phyloP scores from a whole-genome alignment of 2,797 vertebrate genomes.

The Lacerta viridis region DNA sequence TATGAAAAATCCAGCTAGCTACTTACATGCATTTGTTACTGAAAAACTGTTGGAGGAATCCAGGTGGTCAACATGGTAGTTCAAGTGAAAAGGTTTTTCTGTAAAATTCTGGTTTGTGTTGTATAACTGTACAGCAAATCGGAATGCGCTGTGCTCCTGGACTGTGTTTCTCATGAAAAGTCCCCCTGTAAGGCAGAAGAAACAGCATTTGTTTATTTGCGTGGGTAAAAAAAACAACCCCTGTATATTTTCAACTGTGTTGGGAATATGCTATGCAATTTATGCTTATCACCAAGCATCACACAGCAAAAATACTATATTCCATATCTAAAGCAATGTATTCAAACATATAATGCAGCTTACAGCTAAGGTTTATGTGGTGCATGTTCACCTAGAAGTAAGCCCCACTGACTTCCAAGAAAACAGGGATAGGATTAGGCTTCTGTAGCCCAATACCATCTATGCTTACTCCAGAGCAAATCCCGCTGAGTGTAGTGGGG shows the following conservation, averaged over 20 bases:
- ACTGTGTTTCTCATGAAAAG: slow-evolving; percentile 99
- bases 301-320: not conserved
- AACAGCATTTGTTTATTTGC: not conserved
- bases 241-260: not conserved
- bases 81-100: slow-evolving; percentile 98
- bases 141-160: slow-evolving; percentile 99
- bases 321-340: not conserved
- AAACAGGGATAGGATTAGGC: not conserved
- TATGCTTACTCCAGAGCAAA: not conserved
- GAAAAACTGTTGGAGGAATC: slow-evolving; percentile 99
- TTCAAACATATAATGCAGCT: not conserved
- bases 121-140: slow-evolving; percentile 99
- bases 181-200: slow-evolving; percentile 86
- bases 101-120: slow-evolving; percentile 99
- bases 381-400: not conserved
- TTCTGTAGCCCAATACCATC: not conserved
- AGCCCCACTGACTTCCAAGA: not conserved
- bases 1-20: slow-evolving; percentile 60
- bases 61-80: slow-evolving; percentile 99
- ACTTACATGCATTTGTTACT: slow-evolving; percentile 99
- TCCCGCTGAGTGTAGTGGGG: too few relatives aligned
- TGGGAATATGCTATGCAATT: fast-evolving
- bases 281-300: slow-evolving; percentile 17
- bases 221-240: not conserved
- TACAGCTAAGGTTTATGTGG: not conserved